Evolutionary conservation across 2,797 vertebrate species (phyloP).

Genomic region (Notolepis coatsorum): DNA sequence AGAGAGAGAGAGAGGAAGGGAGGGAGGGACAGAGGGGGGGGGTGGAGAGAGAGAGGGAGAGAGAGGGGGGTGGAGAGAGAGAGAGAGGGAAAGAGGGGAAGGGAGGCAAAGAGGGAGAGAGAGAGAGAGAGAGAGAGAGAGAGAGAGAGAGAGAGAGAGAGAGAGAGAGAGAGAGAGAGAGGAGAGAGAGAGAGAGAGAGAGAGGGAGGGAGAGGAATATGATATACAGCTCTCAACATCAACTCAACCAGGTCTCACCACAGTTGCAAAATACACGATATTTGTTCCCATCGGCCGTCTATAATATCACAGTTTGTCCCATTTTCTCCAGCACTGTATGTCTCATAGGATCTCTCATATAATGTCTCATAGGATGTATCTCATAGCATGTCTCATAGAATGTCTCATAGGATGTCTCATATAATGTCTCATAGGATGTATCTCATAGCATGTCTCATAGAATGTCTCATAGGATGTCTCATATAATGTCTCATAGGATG

Average conservation of each 20-base stretch:
- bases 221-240: conserved; percentile 11
- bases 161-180: neutral
- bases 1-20: neutral
- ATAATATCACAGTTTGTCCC: neutral
- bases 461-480: no score
- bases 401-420: no score
- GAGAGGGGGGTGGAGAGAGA: neutral
- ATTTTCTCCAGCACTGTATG: neutral
- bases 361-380: no score
- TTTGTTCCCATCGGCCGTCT: neutral
- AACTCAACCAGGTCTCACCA: neutral
- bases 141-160: neutral
- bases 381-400: no score
- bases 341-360: no score
- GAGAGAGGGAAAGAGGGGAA: neutral
- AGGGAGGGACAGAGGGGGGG: no score
- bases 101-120: neutral
- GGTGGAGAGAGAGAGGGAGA: neutral
- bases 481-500: no score
- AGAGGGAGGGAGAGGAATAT: conserved; percentile 1
- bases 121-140: neutral
- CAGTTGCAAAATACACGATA: conserved; percentile 1
- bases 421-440: no score
- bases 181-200: neutral
- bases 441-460: no score